These are phyloP conservation scores for Tethea ocularis DNA, from an alignment of 2,888 invertebrate species.

Conservation along the genomic window DNA sequence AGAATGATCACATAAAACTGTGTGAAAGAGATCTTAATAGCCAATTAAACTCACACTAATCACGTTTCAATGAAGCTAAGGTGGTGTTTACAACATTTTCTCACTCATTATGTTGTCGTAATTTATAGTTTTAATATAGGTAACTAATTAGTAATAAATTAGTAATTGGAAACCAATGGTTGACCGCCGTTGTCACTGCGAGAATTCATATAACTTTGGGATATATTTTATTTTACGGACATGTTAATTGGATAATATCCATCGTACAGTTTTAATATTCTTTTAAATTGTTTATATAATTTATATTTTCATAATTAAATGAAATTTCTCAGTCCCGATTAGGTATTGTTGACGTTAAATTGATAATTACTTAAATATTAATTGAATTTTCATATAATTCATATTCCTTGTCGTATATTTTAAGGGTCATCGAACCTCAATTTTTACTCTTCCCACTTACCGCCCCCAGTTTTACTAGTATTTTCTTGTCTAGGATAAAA, in stretches of 20 bases:
- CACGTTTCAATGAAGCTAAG: slow-evolving; percentile 37
- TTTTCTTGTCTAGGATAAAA: too few species aligned
- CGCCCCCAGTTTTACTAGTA: too few species aligned
- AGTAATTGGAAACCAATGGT: slow-evolving; percentile 54
- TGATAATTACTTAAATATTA: too few species aligned
- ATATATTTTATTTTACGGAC: slow-evolving; percentile 46
- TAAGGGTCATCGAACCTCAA: too few species aligned
- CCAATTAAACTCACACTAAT: slow-evolving; percentile 47
- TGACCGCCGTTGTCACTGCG: slow-evolving; percentile 30
- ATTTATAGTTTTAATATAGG: slow-evolving; percentile 53
- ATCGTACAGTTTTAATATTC: background rate
- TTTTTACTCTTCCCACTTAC: too few species aligned
- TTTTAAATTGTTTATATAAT: background rate
- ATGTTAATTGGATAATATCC: slow-evolving; percentile 42
- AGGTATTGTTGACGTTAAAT: too few species aligned
- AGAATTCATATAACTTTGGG: slow-evolving; percentile 19
- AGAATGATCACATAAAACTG: slow-evolving; percentile 37
- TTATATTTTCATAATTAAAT: too few species aligned
- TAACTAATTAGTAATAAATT: slow-evolving; percentile 61
- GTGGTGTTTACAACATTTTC: slow-evolving; percentile 54
- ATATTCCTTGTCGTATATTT: too few species aligned
- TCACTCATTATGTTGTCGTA: slow-evolving; percentile 56
- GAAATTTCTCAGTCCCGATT: too few species aligned
- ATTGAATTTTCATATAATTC: too few species aligned
- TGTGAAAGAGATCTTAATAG: slow-evolving; percentile 49